These are phyloP conservation scores for Orcinus orca DNA, from an alignment of 2,113 vertebrate genomes.

Conservation along the genomic window DNA sequence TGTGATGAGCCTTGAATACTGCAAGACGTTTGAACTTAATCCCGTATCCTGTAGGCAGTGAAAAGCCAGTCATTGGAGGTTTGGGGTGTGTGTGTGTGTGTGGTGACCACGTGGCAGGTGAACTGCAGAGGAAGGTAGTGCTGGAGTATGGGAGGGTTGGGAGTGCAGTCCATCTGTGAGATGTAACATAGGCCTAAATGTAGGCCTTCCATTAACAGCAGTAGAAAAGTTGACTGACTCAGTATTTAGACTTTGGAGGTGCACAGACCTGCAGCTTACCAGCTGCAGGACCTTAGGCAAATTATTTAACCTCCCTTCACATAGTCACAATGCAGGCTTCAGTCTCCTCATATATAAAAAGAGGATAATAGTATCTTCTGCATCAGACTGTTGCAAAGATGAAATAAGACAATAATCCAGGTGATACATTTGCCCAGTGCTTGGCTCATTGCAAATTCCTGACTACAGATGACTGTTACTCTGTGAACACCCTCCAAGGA, in stretches of 20 bases:
- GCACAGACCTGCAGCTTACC: background rate
- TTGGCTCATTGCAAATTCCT: background rate
- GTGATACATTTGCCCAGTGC: background rate
- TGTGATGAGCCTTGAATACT: background rate
- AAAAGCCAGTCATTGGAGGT: background rate
- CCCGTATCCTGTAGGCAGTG: background rate
- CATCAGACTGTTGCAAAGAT: background rate
- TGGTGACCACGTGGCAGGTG: background rate
- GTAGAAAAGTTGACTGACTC: background rate
- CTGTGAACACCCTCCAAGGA: background rate
- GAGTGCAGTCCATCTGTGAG: background rate
- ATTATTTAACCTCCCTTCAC: background rate
- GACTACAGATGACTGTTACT: background rate
- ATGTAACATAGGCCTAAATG: background rate
- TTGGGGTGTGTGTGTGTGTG: background rate
- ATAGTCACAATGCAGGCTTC: background rate
- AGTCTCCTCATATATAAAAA: background rate
- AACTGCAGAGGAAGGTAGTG: background rate
- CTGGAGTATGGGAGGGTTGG: too few relatives aligned
- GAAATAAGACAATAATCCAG: background rate
- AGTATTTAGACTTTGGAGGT: background rate
- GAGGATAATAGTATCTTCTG: background rate
- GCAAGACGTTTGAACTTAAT: background rate
- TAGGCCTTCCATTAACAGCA: background rate
- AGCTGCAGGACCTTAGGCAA: background rate